These are phyloP conservation scores for Ptilorrhoa leucosticta DNA, from an alignment of 2,113 vertebrate genomes.

Conservation along the genomic window DNA sequence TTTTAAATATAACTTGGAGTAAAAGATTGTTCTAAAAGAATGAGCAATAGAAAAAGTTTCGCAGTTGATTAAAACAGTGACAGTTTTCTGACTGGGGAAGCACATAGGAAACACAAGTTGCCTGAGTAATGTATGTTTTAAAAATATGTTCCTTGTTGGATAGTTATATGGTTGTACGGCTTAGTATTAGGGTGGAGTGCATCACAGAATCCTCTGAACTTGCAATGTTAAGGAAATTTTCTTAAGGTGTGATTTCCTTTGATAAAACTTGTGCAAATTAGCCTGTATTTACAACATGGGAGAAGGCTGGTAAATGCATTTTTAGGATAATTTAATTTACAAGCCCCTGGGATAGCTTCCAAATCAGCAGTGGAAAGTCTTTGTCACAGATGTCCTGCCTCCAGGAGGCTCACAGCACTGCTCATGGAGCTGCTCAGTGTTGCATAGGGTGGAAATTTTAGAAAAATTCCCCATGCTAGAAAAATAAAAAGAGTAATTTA, in stretches of 20 bases:
- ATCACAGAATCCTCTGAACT: background rate
- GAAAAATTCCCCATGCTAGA: constrained; percentile 5
- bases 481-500: background rate
- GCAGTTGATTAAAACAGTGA: background rate
- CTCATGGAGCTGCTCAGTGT: background rate
- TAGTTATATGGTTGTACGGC: background rate
- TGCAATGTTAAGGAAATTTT: background rate
- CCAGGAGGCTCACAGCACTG: background rate
- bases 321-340: background rate
- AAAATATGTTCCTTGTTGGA: background rate
- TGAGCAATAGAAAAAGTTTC: background rate
- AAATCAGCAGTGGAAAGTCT: background rate
- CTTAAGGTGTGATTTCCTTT: background rate
- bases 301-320: background rate
- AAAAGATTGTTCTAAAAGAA: background rate
- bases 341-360: background rate
- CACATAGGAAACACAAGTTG: background rate
- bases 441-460: background rate
- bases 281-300: background rate
- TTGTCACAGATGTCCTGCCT: background rate
- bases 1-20: background rate
- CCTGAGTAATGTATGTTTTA: background rate
- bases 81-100: background rate
- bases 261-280: background rate
- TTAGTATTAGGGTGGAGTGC: background rate